Percentiles rank a stretch among this genome's conserved stretches.
Evolutionary conservation across 2,888 invertebrate genomes (phyloP).

Genomic region (Embidobia sp.): DNA sequence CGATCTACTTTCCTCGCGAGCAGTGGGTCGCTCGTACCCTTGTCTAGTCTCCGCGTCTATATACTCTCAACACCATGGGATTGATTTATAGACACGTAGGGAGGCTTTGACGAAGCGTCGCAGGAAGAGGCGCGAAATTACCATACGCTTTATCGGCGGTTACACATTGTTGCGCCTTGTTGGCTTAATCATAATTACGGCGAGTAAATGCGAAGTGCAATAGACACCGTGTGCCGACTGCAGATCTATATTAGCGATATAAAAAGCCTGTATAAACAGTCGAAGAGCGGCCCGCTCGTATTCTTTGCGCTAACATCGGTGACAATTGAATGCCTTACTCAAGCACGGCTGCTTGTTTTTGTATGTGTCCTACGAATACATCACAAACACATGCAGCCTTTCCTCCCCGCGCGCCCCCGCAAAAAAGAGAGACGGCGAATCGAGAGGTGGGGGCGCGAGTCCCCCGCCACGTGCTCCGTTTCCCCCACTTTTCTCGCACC

Average conservation of each 20-base stretch:
- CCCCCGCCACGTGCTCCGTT: conserved; percentile 40
- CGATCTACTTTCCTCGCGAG: conserved; percentile 74
- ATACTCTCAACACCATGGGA: conserved; percentile 70
- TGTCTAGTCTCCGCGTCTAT: conserved; percentile 66
- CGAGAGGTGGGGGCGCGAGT: conserved; percentile 43
- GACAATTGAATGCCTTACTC: conserved; percentile 42
- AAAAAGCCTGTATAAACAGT: conserved; percentile 26
- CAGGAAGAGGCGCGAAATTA: conserved; percentile 37
- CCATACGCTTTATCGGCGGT: conserved; percentile 26
- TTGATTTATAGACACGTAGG: conserved; percentile 75
- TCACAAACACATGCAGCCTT: conserved; percentile 36
- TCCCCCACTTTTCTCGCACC: conserved; percentile 68
- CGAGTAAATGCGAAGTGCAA: neutral
- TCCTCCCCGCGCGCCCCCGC: conserved; percentile 29
- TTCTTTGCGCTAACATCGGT: conserved; percentile 27
- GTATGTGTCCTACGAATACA: conserved; percentile 46
- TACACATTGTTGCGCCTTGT: conserved; percentile 1
- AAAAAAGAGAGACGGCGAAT: conserved; percentile 34
- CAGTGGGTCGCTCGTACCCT: conserved; percentile 69
- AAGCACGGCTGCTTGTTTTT: conserved; percentile 38
- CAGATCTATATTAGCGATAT: conserved; percentile 14
- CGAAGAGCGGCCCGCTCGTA: conserved; percentile 22
- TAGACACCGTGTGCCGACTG: neutral
- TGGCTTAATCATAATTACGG: conserved; percentile 11
- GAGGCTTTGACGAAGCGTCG: conserved; percentile 32